Conservation (phyloP, 2,113 vertebrate genomes). For the Sinocyclocheilus grahami region DNA sequence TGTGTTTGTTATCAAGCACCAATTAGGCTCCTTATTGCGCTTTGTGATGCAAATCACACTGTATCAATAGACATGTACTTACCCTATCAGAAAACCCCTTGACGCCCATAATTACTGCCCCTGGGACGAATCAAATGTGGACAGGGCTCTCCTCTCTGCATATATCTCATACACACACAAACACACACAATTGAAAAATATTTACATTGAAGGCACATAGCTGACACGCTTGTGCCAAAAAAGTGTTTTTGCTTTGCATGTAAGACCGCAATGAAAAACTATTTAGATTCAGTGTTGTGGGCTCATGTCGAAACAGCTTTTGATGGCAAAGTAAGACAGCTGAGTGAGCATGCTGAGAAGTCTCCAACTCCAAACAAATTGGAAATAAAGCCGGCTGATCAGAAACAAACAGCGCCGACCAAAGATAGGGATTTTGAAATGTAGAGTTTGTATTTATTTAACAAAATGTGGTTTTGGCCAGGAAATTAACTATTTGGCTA, state of each 20-base stretch:
- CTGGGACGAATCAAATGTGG: not conserved
- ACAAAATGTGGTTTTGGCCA: too few relatives aligned
- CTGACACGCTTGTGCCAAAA: not conserved
- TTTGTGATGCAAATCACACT: slow-evolving; percentile 45
- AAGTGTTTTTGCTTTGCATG: not conserved
- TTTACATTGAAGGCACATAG: slow-evolving; percentile 25
- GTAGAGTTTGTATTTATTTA: too few relatives aligned
- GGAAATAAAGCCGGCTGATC: slow-evolving; percentile 38
- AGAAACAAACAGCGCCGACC: slow-evolving; percentile 40
- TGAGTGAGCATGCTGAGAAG: not conserved
- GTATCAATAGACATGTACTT: slow-evolving; percentile 42
- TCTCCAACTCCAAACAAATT: slow-evolving; percentile 22
- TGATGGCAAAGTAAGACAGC: not conserved
- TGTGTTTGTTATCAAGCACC: slow-evolving; percentile 35
- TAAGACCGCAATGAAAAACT: not conserved
- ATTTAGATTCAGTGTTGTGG: not conserved
- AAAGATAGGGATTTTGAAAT: not conserved
- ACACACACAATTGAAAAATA: slow-evolving; percentile 18
- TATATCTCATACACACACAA: slow-evolving; percentile 3
- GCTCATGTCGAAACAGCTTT: not conserved
- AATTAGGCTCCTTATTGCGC: slow-evolving; percentile 14
- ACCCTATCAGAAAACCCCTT: slow-evolving; percentile 23
- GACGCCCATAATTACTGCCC: slow-evolving; percentile 21
- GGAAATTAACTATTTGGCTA: too few relatives aligned
- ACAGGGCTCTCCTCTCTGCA: not conserved